Evolutionary conservation across 2,888 invertebrate species (phyloP).

Genomic region (Baccha elongata): DNA sequence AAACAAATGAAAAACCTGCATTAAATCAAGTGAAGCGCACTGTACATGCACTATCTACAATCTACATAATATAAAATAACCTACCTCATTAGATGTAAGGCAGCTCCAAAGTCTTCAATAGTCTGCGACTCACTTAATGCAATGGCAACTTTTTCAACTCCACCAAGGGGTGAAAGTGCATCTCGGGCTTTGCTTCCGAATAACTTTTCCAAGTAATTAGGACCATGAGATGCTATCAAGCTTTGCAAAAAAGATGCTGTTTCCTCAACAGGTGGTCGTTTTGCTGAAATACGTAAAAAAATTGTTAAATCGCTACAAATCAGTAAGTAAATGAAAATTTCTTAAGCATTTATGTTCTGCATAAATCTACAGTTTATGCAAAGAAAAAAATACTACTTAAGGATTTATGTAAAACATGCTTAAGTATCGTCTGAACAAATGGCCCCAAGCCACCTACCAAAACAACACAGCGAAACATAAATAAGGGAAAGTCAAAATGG

Average conservation of each 20-base stretch:
- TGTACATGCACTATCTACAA: neutral
- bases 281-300: conserved; percentile 85
- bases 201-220: conserved; percentile 97
- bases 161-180: conserved; percentile 94
- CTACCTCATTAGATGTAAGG: conserved; percentile 82
- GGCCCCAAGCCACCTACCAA: too few relatives aligned
- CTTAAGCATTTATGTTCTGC: too few relatives aligned
- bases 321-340: conserved; percentile 29
- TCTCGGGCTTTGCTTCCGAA: conserved; percentile 97
- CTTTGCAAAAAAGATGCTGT: conserved; percentile 97
- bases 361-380: too few relatives aligned
- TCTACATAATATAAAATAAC: conserved; percentile 38
- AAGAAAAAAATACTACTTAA: too few relatives aligned
- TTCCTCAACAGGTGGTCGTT: conserved; percentile 97
- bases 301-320: conserved; percentile 45
- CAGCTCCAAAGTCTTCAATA: conserved; percentile 91
- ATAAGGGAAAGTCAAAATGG: too few relatives aligned
- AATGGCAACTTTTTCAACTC: conserved; percentile 97
- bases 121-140: conserved; percentile 97
- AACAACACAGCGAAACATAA: too few relatives aligned
- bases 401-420: too few relatives aligned
- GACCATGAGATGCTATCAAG: conserved; percentile 96
- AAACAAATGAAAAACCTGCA: too few relatives aligned
- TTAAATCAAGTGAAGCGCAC: neutral
- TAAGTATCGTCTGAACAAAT: too few relatives aligned